phyloP scores from a whole-genome alignment of 1,140 invertebrate genomes.

The Metopolophium dirhodum region DNA sequence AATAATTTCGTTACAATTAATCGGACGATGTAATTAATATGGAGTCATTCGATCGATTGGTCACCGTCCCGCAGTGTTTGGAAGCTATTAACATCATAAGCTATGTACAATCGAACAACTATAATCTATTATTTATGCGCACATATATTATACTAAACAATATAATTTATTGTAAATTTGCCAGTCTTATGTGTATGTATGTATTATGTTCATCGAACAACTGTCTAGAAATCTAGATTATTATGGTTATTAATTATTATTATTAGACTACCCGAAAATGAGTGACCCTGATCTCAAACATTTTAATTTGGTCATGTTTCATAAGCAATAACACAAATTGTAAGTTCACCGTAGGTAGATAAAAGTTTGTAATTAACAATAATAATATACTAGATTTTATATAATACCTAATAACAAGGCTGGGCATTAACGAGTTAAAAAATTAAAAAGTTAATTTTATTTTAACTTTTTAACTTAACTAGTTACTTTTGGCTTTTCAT shows the following conservation, averaged over 20 bases:
- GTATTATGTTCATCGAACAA: not conserved
- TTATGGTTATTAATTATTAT: not conserved
- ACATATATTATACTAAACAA: not conserved
- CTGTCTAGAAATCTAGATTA: not conserved
- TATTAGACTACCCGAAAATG: not conserved
- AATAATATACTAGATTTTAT: too few species aligned
- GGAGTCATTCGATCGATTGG: not conserved
- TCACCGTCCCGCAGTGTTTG: not conserved
- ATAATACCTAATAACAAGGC: too few species aligned
- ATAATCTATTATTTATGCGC: not conserved
- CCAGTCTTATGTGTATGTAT: not conserved
- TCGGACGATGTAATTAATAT: not conserved
- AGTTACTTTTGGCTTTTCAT: too few species aligned
- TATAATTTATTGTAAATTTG: not conserved
- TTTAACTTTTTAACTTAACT: too few species aligned
- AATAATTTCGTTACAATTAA: not conserved
- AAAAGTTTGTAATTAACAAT: too few species aligned
- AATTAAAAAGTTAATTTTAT: too few species aligned
- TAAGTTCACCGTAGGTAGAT: too few species aligned
- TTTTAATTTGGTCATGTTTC: not conserved
- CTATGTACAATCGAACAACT: not conserved
- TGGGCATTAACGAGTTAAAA: too few species aligned
- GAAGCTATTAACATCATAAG: not conserved
- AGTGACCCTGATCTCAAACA: not conserved
- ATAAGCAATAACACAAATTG: not conserved